These are phyloP conservation scores for Muschampia plurimacula DNA, from an alignment of 2,888 invertebrate genomes.

Conservation along the genomic window DNA sequence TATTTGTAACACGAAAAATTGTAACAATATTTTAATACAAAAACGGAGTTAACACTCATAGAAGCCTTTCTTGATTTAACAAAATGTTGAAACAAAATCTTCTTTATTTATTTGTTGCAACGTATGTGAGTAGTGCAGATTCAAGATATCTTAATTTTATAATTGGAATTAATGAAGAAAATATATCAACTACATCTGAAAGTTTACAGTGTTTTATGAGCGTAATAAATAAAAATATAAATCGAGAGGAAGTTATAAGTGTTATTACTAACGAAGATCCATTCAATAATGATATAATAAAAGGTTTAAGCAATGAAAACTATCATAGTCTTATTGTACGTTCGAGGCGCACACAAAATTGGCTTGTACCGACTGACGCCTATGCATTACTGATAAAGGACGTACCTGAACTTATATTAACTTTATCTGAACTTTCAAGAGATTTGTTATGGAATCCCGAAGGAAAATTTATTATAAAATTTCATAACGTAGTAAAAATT, in stretches of 20 bases:
- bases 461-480: conserved; percentile 40
- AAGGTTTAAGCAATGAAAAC: conserved; percentile 18
- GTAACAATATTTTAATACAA: neutral
- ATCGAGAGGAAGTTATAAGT: conserved; percentile 10
- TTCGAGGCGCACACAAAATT: conserved; percentile 15
- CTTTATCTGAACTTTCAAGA: conserved; percentile 22
- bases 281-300: conserved; percentile 15
- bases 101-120: neutral
- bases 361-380: conserved; percentile 30
- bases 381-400: conserved; percentile 40
- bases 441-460: conserved; percentile 45
- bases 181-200: neutral
- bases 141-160: neutral
- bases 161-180: neutral
- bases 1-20: conserved; percentile 2
- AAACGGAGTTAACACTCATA: neutral
- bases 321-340: conserved; percentile 17
- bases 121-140: neutral
- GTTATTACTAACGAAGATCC: neutral
- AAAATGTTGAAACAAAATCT: conserved; percentile 22
- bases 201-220: conserved; percentile 15
- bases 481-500: neutral
- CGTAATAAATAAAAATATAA: conserved; percentile 9
- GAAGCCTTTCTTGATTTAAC: neutral
- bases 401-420: conserved; percentile 6